Base-by-base conservation (phyloP, 37 sponge, comb jelly and placozoan species). In the Beroe ovata region DNA sequence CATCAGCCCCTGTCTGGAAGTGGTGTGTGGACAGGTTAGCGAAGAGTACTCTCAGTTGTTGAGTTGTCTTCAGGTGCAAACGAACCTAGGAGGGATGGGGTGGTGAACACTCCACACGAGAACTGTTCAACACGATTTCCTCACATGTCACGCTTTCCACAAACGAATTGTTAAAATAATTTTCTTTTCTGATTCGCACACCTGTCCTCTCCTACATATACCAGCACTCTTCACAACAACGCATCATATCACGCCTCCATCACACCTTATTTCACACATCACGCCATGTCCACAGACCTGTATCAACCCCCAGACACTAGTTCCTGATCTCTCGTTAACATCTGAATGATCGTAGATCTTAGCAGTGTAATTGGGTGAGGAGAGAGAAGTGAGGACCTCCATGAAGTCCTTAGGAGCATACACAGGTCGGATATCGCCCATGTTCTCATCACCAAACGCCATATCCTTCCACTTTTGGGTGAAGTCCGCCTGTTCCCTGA, bases 391-490 rank as follows among this genome's bases (percentile, higher is more conserved):
- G 4, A 77, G 84, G 1, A 77, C 84, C 54, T 77, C 84, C 84
- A 77, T 77, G 84, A 77, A 77, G 54, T 77, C 84, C 38, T 77
- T 77, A n/a, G 84, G 84, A 42, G 84, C 84, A 20, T 77, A 77
- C 3, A 77, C 84, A 40, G 84, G 84, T 40, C 84, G 41, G 2
- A 77, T 77, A 40, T 77, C 84, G n/a, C 84, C 84, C 84, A 77
- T 77, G 47, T 77, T 39, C 54, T 77, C 84, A 77, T 77, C 84
- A 16, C 84, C n/a, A 23, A 77, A 42, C 54, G 84, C 28, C 84
- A 77, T 77, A 54, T 77, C 84, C 54, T 77, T 77, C 84, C 84
- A 77, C 54, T 42, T 77, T 54, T 77, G 84, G 47, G 84, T 77
- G 33, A 77, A 77, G 84, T 77, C 84, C 8, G 84, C 84, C 33